Evolutionary conservation across 1,140 invertebrate species (phyloP), one percentile per base, ranked within the genome.

Genomic region (Drosophila elegans): DNA sequence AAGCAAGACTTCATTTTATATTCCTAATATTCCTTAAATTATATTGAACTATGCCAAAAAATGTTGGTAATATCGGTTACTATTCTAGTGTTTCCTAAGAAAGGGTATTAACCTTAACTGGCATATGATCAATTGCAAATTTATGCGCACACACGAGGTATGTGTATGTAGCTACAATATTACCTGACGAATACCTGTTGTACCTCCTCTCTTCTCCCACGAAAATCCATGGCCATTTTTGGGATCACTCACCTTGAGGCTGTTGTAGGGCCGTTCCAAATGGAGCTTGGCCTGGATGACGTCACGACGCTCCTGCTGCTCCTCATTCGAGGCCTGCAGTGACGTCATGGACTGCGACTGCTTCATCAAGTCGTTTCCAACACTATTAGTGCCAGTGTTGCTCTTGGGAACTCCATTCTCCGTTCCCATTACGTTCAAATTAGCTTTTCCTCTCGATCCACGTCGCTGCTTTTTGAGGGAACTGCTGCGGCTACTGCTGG

Each of bases 241-340:
- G 42, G 29, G n/a, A 25, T 13, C 10, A 78, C 80, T 79, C 39
- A 95, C 93, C 95, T 96, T 95, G 46, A 96, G 94, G 92, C 95
- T 95, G 85, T 95, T 95, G 86, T 95, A 95, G 62, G 94, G 94
- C 78, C 94, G 93, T 74, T 92, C 92, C 54, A 92, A 53, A 59
- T 80, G 81, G n/a, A 91, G 62, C 55, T 92, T 91, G 38, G 90
- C 89, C 62, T 90, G 83, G 13, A 92, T 84, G 61, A 81, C 80
- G 62, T 91, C 80, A 59, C 86, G 88, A 4, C 78, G 74, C 46
- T 92, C 90, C 56, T 92, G 78, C 32, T 82, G 78, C 55, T 90
- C 74, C 13, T 83, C 90, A 29, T 88, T 88, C 27, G 81, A 68
- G 6, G 91, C 79, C 61, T 92, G 91, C 68, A 92, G 66, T 54